Percentiles rank a stretch among this genome's conserved stretches.
Conservation (phyloP, 2,888 invertebrate genomes). For the Noctua fimbriata region DNA sequence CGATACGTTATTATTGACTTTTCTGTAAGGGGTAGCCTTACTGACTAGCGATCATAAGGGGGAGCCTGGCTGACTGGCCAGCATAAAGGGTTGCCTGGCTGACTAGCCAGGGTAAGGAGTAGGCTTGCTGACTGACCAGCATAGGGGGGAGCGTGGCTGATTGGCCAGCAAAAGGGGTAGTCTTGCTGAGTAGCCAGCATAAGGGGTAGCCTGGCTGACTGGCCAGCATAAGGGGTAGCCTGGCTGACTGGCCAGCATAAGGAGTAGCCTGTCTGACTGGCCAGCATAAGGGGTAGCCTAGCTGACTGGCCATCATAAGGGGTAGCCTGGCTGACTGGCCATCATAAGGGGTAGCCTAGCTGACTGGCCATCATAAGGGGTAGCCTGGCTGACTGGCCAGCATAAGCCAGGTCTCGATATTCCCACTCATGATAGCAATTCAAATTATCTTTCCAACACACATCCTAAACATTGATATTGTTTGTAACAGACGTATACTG, state of each 20-base stretch:
- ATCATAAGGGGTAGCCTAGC: not conserved
- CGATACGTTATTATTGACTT: not conserved
- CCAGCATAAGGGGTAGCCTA: not conserved
- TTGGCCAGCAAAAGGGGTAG: not conserved
- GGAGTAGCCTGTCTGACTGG: not conserved
- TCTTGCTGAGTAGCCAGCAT: not conserved
- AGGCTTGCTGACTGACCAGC: not conserved
- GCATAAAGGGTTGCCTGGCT: not conserved
- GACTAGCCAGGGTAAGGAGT: not conserved
- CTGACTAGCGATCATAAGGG: not conserved
- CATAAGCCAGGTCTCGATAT: not conserved
- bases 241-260: not conserved
- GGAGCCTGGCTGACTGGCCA: not conserved
- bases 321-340: not conserved
- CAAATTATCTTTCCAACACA: not conserved
- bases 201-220: not conserved
- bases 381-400: not conserved
- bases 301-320: not conserved
- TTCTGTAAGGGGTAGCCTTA: too few relatives aligned
- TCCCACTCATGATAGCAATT: not conserved
- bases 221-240: not conserved
- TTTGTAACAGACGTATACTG: slow-evolving; percentile 85
- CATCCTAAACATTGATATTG: not conserved
- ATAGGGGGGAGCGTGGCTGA: not conserved
- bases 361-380: not conserved